Evolutionary conservation across 2,797 vertebrate genomes (phyloP).

Genomic region (Centroberyx gerrardi): DNA sequence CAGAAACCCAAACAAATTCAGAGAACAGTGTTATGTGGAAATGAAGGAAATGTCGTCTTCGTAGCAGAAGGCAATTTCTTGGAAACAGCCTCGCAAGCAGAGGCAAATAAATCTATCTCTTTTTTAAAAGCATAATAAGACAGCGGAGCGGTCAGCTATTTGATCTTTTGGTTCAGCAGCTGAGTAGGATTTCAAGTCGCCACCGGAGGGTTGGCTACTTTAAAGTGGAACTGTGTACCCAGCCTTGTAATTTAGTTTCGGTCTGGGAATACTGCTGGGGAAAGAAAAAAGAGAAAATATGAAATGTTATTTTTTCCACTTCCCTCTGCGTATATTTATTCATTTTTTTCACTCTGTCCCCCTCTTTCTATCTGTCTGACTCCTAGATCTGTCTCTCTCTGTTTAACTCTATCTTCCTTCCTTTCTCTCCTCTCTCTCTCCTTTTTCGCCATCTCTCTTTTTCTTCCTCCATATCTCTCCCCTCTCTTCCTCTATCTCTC

Average conservation of each 20-base stretch:
- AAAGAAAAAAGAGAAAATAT: constrained; percentile 33
- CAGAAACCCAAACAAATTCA: too few relatives aligned
- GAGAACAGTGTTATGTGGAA: background rate
- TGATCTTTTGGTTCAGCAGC: constrained; percentile 55
- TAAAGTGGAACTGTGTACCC: constrained; percentile 53
- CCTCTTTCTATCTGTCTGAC: too few relatives aligned
- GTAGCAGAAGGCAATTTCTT: constrained; percentile 17
- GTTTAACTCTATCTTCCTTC: background rate
- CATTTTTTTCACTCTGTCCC: background rate
- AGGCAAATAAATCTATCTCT: constrained; percentile 4
- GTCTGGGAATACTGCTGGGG: constrained; percentile 40
- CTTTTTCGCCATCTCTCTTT: background rate
- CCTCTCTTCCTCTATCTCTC: background rate
- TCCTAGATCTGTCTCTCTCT: constrained; percentile 22
- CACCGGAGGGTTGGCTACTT: constrained; percentile 54
- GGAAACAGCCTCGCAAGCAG: constrained; percentile 4
- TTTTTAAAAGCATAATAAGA: constrained; percentile 30
- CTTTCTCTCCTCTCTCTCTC: background rate
- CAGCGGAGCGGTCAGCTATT: constrained; percentile 42
- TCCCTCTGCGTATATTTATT: constrained; percentile 18
- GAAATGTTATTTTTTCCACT: background rate
- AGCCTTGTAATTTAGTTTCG: constrained; percentile 62
- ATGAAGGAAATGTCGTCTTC: constrained; percentile 9
- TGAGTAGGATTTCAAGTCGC: constrained; percentile 51
- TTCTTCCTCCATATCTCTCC: background rate